These are phyloP conservation scores for Brachionus angularis DNA, from an alignment of 1,140 invertebrate genomes.

Conservation along the genomic window DNA sequence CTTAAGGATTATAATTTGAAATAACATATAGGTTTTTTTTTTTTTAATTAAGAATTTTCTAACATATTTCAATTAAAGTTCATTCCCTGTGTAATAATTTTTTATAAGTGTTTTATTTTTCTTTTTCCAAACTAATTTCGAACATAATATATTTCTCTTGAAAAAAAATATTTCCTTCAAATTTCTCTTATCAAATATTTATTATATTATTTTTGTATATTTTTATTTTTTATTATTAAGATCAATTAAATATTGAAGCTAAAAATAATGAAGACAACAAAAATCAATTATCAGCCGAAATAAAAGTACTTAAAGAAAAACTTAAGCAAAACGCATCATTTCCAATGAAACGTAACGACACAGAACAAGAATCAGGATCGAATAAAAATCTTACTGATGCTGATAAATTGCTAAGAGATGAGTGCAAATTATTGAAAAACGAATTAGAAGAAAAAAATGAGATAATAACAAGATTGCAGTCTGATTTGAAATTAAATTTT, in stretches of 20 bases:
- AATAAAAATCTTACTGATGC: slow-evolving; percentile 21
- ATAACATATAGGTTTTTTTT: too few relatives aligned
- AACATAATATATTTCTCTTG: too few relatives aligned
- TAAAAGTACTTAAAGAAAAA: slow-evolving; percentile 11
- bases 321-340: background rate
- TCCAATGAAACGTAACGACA: too few relatives aligned
- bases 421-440: background rate
- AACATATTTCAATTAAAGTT: too few relatives aligned
- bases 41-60: too few relatives aligned
- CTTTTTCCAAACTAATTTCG: too few relatives aligned
- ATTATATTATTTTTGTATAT: background rate
- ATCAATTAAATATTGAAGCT: slow-evolving; percentile 11
- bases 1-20: too few relatives aligned
- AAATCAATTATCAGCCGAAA: background rate
- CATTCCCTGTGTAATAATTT: too few relatives aligned
- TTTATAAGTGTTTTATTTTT: too few relatives aligned
- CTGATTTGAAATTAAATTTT: slow-evolving; percentile 30
- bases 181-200: too few relatives aligned
- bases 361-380: too few relatives aligned
- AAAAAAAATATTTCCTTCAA: too few relatives aligned
- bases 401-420: slow-evolving; percentile 24
- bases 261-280: slow-evolving; percentile 33
- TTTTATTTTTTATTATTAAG: background rate
- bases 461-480: background rate
- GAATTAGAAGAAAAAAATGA: slow-evolving; percentile 21